Conservation (phyloP, 2,113 vertebrate species). For the Gasterosteus nipponicus region DNA sequence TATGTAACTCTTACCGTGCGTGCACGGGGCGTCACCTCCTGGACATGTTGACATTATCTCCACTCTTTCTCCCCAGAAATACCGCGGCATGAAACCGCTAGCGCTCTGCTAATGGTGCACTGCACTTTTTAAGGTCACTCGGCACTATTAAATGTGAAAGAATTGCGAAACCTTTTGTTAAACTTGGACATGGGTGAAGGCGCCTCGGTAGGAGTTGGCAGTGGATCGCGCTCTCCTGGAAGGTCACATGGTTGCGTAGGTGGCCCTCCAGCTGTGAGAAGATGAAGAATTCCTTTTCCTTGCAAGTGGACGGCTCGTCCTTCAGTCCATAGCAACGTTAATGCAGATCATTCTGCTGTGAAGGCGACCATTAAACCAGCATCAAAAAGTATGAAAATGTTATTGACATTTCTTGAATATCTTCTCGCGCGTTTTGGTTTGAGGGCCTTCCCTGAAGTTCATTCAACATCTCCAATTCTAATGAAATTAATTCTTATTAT, state of each 20-base stretch:
- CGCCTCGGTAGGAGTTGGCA: slow-evolving; percentile 4
- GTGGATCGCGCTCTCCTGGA: slow-evolving; percentile 29
- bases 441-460: not conserved
- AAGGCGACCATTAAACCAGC: not conserved
- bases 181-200: slow-evolving; percentile 37
- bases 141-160: not conserved
- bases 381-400: not conserved
- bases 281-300: not conserved
- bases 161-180: slow-evolving; percentile 24
- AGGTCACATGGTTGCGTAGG: slow-evolving; percentile 47
- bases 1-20: not conserved
- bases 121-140: slow-evolving; percentile 23
- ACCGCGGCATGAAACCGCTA: slow-evolving; percentile 1
- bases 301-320: not conserved
- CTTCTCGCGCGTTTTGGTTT: not conserved
- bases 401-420: not conserved
- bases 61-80: slow-evolving; percentile 23
- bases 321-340: not conserved
- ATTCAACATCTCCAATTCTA: not conserved
- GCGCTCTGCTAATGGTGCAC: not conserved
- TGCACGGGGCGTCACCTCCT: slow-evolving; percentile 5
- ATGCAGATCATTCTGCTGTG: slow-evolving; percentile 11
- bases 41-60: slow-evolving; percentile 24
- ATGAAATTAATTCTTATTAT: too few species aligned
- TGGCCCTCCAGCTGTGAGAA: slow-evolving; percentile 18